Evolutionary conservation across 2,113 vertebrate species (phyloP).

Genomic region (Stigmatopora argus): DNA sequence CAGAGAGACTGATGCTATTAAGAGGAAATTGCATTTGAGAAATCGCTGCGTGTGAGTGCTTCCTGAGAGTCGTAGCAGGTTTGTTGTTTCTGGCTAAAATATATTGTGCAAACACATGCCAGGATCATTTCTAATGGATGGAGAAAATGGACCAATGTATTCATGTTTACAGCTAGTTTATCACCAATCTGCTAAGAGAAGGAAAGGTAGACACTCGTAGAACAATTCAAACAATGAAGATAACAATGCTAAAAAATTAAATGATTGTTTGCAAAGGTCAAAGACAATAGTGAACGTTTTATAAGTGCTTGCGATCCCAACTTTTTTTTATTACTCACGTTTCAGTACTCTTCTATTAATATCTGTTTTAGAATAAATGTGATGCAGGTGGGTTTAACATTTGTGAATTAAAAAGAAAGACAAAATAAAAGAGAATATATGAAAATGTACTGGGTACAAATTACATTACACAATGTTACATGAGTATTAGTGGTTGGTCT

Average conservation of each 20-base stretch:
- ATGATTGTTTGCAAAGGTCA: background rate
- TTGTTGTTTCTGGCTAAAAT: constrained; percentile 25
- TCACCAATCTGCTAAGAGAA: background rate
- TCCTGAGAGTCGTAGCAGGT: constrained; percentile 21
- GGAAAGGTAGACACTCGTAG: background rate
- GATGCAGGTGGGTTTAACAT: background rate
- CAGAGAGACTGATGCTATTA: constrained; percentile 44
- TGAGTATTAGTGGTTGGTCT: background rate
- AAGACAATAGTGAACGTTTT: background rate
- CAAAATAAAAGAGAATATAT: background rate
- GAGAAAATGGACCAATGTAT: background rate
- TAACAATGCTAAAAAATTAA: background rate
- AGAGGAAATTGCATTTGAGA: constrained; percentile 61
- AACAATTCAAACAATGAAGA: background rate
- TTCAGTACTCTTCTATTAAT: background rate
- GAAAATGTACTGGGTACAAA: background rate
- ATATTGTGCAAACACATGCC: constrained; percentile 10
- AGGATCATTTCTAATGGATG: background rate
- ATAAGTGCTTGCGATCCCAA: background rate
- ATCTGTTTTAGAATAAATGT: background rate
- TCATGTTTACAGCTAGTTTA: constrained; percentile 1
- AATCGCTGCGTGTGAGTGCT: constrained; percentile 24
- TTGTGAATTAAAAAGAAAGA: background rate
- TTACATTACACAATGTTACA: background rate
- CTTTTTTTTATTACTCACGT: background rate